Base-by-base conservation (phyloP, 2,113 vertebrate species). In the Micromys minutus region DNA sequence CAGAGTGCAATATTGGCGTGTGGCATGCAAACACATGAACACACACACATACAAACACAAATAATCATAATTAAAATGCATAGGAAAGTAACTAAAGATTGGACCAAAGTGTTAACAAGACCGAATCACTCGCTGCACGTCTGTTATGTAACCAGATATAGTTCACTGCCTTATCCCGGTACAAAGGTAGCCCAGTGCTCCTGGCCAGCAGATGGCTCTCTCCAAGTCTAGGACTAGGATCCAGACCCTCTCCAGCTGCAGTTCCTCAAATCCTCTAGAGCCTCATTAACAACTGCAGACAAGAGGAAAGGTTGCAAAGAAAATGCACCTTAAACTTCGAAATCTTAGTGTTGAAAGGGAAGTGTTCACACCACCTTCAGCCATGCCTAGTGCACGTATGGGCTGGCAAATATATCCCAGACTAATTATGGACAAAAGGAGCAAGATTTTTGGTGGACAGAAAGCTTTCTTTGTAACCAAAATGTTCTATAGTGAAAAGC, bases 271-370 rank as follows among this genome's bases (percentile, higher is more conserved):
- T 67, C 34, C 88, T 39, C 29, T 65, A 13, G 11, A 16, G n/a
- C 34, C 75, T 95, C 75, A 57, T 69, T 80, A 81, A 16, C 83
- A 81, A 22, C 4, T 39, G 65, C 47, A 88, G 50, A 75, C 24
- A 34, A 45, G 55, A 45, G 59, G 59, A 89, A 71, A 86, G 17
- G 71, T 34, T 4, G 15, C 12, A 22, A 42, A 87, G 39, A 69
- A 95, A 94, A 72, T 17, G 52, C 21, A 71, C 76, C 13, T 50
- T 3, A 10, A 89, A 87, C 88, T 87, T 94, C 89, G 94, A 75
- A 81, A 36, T 69, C 69, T 5, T 61, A 21, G 67, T 34, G 72
- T 86, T 79, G 31, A 84, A 79, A 79, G 42, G 2, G 19, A 71
- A 45, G 63, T 36, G 22, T 42, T 47, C 31, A 16, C 77, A 29